These are phyloP conservation scores for Thinocorus orbignyianus DNA, from an alignment of 2,113 vertebrate genomes.

Conservation along the genomic window DNA sequence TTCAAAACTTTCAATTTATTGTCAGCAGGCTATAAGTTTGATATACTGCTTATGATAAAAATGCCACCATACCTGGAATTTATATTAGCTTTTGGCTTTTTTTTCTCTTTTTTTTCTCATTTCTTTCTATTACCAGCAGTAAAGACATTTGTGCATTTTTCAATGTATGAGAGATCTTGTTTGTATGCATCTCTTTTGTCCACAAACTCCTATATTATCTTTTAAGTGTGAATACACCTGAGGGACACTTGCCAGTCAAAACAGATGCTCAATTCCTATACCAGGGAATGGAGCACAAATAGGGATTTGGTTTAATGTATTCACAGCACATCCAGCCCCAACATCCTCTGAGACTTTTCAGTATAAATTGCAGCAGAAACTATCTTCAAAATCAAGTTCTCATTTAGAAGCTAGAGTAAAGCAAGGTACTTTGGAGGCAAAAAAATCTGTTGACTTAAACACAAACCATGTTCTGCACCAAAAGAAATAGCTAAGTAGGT, in stretches of 20 bases:
- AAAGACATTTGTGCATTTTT: neutral
- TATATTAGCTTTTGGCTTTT: neutral
- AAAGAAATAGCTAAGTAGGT: neutral
- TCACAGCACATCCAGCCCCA: neutral
- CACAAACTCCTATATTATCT: neutral
- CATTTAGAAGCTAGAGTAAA: neutral
- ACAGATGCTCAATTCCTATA: slow-evolving; percentile 13
- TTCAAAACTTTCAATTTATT: neutral
- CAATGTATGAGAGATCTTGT: neutral
- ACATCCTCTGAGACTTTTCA: neutral
- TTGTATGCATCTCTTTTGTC: neutral
- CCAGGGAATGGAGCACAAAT: neutral
- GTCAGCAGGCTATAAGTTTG: neutral
- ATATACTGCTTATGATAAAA: neutral
- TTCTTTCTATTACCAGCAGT: neutral
- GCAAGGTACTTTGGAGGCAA: neutral
- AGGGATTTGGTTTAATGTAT: neutral
- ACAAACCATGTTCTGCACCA: neutral
- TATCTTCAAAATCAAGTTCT: neutral
- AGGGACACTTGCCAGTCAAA: slow-evolving; percentile 43
- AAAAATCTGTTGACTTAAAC: neutral
- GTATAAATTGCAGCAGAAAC: neutral
- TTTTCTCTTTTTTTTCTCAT: neutral
- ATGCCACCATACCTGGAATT: neutral
- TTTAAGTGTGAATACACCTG: slow-evolving; percentile 22